Conservation (phyloP, 2,113 vertebrate species). For the Vimba vimba region DNA sequence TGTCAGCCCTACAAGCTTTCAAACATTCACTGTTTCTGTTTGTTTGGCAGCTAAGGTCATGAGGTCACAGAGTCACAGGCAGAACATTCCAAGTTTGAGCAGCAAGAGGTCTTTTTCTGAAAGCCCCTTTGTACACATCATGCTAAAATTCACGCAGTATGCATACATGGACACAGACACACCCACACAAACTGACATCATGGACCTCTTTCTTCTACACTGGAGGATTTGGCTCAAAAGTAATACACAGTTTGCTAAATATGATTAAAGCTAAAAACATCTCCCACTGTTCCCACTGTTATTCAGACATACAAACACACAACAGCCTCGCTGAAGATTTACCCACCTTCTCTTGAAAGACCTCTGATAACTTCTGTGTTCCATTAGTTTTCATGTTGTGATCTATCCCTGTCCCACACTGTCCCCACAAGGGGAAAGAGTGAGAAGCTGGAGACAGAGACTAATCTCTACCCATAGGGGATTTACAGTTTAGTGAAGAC, state of each 20-base stretch:
- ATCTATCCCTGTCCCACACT: background rate
- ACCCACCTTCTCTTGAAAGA: conserved; percentile 70
- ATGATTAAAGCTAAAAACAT: background rate
- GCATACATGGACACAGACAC: background rate
- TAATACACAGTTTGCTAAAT: background rate
- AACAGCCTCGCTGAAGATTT: conserved; percentile 9
- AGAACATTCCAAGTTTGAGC: background rate
- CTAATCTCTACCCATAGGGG: conserved; percentile 67
- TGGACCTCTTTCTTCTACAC: background rate
- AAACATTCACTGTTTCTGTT: conserved; percentile 3
- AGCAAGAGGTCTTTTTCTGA: too few relatives aligned
- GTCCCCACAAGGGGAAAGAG: conserved; percentile 60
- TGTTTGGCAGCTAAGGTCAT: conserved; percentile 14
- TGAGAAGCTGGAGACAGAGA: conserved; percentile 50
- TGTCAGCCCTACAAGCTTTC: background rate
- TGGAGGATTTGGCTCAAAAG: background rate
- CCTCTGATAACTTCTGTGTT: conserved; percentile 60
- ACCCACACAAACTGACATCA: background rate
- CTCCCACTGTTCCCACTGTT: background rate
- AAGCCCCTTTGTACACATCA: too few relatives aligned
- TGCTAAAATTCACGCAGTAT: too few relatives aligned
- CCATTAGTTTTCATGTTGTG: conserved; percentile 62
- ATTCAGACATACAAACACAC: conserved; percentile 10
- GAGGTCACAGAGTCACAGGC: conserved; percentile 1
- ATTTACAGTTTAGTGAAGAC: conserved; percentile 69